phyloP scores from a whole-genome alignment of 2,113 vertebrate genomes.

The human region GRCh38 chr5:138588501-138589000 shows the following conservation, averaged over 20 bases:
- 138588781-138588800: constrained; percentile 26
- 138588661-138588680: not conserved
- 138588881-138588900: constrained; percentile 45
- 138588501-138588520: constrained; percentile 24
- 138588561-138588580: constrained; percentile 29
- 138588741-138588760: constrained; percentile 37
- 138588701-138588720: constrained; percentile 21
- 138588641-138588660: constrained; percentile 28
- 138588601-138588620: constrained; percentile 1
- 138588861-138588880: constrained; percentile 59
- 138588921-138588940: constrained; percentile 22
- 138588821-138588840: constrained; percentile 48
- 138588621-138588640: constrained; percentile 22
- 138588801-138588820: constrained; percentile 31
- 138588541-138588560: constrained; percentile 59
- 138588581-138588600: constrained; percentile 40
- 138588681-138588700: constrained; percentile 4
- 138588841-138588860: constrained; percentile 31
- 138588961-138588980: constrained; percentile 9
- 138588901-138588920: constrained; percentile 16
- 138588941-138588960: constrained; percentile 3
- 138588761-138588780: not conserved
- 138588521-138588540: constrained; percentile 48
- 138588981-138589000: not conserved
- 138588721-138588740: not conserved